Evolutionary conservation across 2,113 vertebrate species (phyloP).

Genomic region (Ophthalmolycus amberensis): DNA sequence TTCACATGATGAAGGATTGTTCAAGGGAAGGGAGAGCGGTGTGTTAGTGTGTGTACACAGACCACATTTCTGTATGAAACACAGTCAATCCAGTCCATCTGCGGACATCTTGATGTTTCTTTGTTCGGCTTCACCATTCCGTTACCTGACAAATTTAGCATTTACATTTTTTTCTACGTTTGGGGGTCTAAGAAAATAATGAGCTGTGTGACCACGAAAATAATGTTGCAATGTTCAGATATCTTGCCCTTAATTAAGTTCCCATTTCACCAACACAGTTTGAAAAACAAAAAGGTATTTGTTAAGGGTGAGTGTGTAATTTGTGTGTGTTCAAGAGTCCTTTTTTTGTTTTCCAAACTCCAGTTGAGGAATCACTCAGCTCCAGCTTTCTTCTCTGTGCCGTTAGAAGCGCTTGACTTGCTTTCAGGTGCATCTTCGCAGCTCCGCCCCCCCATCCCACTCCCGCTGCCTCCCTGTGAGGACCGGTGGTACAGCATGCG

Average conservation of each 20-base stretch:
- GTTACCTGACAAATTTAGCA: background rate
- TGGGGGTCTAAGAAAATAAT: background rate
- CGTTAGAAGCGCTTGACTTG: slow-evolving; percentile 41
- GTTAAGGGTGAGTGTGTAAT: background rate
- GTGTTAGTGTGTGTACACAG: background rate
- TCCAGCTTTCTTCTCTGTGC: slow-evolving; percentile 60
- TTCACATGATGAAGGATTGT: slow-evolving; percentile 56
- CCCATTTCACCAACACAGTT: slow-evolving; percentile 1
- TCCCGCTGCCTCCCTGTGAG: slow-evolving; percentile 44
- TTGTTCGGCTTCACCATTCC: slow-evolving; percentile 12
- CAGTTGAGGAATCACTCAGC: slow-evolving; percentile 42
- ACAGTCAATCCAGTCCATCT: background rate
- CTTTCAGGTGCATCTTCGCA: slow-evolving; percentile 24
- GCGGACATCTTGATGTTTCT: background rate
- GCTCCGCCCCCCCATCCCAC: slow-evolving; percentile 43
- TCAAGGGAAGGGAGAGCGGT: background rate
- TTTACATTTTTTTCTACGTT: background rate
- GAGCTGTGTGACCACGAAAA: background rate
- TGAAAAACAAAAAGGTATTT: background rate
- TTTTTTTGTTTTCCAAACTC: slow-evolving; percentile 16
- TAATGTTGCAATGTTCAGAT: background rate
- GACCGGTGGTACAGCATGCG: slow-evolving; percentile 85
- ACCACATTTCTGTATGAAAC: background rate
- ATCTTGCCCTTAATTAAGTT: background rate
- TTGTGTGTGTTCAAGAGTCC: slow-evolving; percentile 22